phyloP scores from a whole-genome alignment of 2,797 vertebrate species.

The Oreochromis mossambicus region DNA sequence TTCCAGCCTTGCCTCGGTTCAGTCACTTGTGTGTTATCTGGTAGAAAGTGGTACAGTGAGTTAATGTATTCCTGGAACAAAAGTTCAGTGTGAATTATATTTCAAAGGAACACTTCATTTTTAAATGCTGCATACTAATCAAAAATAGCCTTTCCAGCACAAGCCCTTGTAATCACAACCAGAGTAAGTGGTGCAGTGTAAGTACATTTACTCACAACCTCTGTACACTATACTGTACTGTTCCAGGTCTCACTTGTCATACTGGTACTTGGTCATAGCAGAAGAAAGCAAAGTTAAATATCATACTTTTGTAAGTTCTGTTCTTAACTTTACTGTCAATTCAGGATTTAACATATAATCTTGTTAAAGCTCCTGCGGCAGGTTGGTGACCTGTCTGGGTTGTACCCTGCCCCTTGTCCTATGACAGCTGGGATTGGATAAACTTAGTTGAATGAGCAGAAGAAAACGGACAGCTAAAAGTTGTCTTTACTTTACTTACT shows the following conservation, averaged over 20 bases:
- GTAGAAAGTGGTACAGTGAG: background rate
- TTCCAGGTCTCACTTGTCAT: background rate
- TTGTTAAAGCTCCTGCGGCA: background rate
- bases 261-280: background rate
- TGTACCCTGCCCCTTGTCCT: background rate
- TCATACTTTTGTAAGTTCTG: background rate
- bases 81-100: background rate
- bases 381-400: background rate
- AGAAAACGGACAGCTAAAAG: background rate
- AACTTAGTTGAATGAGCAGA: background rate
- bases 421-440: rapidly evolving
- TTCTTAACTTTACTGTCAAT: background rate
- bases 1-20: background rate
- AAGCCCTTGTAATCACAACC: background rate
- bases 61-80: background rate
- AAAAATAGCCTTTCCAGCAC: background rate
- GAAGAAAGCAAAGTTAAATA: background rate
- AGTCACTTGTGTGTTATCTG: background rate
- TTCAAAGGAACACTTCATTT: background rate
- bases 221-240: background rate
- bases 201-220: background rate
- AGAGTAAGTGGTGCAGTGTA: background rate
- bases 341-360: background rate
- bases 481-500: background rate
- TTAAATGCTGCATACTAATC: background rate